phyloP scores from a whole-genome alignment of 2,113 vertebrate genomes.

The Poeciliopsis occidentalis region DNA sequence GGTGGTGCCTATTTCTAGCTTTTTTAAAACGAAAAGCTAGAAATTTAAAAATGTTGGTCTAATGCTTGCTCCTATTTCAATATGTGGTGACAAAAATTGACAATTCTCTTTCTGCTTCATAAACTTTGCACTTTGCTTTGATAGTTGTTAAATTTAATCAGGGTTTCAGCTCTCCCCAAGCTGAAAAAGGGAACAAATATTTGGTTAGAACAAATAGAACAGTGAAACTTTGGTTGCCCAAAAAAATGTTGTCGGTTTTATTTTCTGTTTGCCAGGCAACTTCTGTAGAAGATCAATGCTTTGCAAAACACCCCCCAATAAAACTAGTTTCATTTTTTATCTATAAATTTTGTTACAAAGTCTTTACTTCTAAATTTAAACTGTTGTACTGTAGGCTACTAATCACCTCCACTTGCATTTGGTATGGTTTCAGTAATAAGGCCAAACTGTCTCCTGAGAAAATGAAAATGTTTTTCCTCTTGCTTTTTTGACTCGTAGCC shows the following conservation, averaged over 20 bases:
- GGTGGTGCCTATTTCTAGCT: too few species aligned
- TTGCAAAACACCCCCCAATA: not conserved
- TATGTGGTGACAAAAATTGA: too few species aligned
- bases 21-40: too few species aligned
- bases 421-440: conserved; percentile 17
- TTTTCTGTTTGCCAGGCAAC: conserved; percentile 6
- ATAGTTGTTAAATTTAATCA: too few species aligned
- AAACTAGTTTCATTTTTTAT: too few species aligned
- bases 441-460: conserved; percentile 66
- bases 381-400: not conserved
- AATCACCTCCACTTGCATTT: conserved; percentile 14
- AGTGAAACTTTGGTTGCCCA: conserved; percentile 47
- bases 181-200: conserved; percentile 58
- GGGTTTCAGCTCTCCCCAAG: too few species aligned
- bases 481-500: conserved; percentile 68
- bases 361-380: not conserved
- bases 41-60: too few species aligned
- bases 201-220: conserved; percentile 15
- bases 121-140: too few species aligned
- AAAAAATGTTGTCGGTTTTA: conserved; percentile 17
- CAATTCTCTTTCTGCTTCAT: too few species aligned
- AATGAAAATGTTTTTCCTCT: conserved; percentile 65
- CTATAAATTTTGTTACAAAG: not conserved
- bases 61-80: too few species aligned
- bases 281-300: not conserved